phyloP scores from a whole-genome alignment of 2,113 vertebrate genomes.

The Colistium nudipinnis region DNA sequence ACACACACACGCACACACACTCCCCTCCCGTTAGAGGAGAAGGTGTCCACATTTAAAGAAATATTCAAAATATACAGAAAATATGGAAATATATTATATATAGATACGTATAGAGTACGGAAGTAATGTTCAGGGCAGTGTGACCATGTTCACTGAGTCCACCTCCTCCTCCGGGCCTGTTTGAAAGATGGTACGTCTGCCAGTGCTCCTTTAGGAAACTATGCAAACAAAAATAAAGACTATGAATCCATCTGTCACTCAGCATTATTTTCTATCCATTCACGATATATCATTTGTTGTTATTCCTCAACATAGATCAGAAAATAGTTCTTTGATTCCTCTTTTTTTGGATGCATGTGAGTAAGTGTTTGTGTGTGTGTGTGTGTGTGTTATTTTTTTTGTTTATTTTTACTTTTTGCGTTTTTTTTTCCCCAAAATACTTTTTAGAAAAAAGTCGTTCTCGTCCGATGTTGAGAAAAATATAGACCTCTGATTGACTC shows the following conservation, averaged over 20 bases:
- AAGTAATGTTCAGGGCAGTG: slow-evolving; percentile 85
- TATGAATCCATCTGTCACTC: slow-evolving; percentile 74
- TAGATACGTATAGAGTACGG: slow-evolving; percentile 75
- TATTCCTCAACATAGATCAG: slow-evolving; percentile 69
- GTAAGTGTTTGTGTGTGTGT: slow-evolving; percentile 25
- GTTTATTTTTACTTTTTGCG: slow-evolving; percentile 69
- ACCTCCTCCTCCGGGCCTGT: slow-evolving; percentile 55
- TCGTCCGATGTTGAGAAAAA: slow-evolving; percentile 82
- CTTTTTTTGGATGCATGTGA: too few relatives aligned
- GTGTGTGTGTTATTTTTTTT: slow-evolving; percentile 35
- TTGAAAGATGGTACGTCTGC: slow-evolving; percentile 51
- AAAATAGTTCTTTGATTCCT: slow-evolving; percentile 81
- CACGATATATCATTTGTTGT: slow-evolving; percentile 65
- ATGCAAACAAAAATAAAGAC: slow-evolving; percentile 82
- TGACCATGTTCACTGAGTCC: slow-evolving; percentile 76
- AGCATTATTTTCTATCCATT: slow-evolving; percentile 71
- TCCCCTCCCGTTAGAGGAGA: slow-evolving; percentile 58
- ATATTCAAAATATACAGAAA: slow-evolving; percentile 85
- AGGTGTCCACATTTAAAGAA: slow-evolving; percentile 81
- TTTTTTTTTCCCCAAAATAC: slow-evolving; percentile 84
- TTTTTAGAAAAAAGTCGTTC: slow-evolving; percentile 78
- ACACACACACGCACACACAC: slow-evolving; percentile 51
- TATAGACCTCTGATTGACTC: slow-evolving; percentile 82
- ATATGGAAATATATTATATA: slow-evolving; percentile 79
- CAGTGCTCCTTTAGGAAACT: slow-evolving; percentile 74